Base-by-base conservation (phyloP, 2,113 vertebrate genomes). In the Oryzias celebensis region DNA sequence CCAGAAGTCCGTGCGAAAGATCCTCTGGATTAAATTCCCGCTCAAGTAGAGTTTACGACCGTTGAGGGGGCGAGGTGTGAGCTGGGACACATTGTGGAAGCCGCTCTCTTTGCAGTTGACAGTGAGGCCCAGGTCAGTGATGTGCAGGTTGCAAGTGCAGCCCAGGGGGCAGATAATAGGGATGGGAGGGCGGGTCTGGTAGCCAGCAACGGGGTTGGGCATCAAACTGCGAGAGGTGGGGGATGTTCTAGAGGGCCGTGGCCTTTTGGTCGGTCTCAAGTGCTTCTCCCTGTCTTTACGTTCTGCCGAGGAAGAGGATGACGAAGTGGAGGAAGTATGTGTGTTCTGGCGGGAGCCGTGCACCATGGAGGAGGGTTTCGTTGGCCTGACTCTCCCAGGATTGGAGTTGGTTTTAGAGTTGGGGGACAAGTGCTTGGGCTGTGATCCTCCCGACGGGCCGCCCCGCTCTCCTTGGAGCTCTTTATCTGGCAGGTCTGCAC, bases 1-100 rank as follows among this genome's bases (percentile, higher is more conserved):
- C 95, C 96, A 96, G 87, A 99, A 98, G 91, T 99, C 97, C 0
- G 94, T 93, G 58, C 93, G 94, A 81, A 98, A 97, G 88, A 99
- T 96, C 85, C 93, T 94, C 91, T 98, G 96, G 78, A 99, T 97
- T 84, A 98, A 83, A 85, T 99, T 99, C 65, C 95, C 96, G 2
- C 95, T 97, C 78, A 99, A 87, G 77, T 97, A 97, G 63, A 99
- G 88, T 88, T 99, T 98, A 86, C 98, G 96, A 65, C 96, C 96
- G 0, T 98, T 98, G 69, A 98, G 69, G 2, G 97, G 97, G 84
- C 97, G 94, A 20, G 97, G 97, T 16, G 94, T 94, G 67, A 99
- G 93, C 88, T 97, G 96, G 0, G 97, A 98, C 77, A 99, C 95
- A 51, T 98, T 99, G 70, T 93, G 92, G 76, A 99, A 95, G 24